Percentiles rank a stretch among this genome's conserved stretches.
Evolutionary conservation across 2,113 vertebrate genomes (phyloP).

Genomic region (human (Homo sapiens)): GRCh38 chr6:84567501-84568000

Average conservation of each 20-base stretch:
- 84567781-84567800: background rate
- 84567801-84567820: background rate
- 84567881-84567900: slow-evolving; percentile 15
- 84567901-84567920: background rate
- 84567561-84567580: background rate
- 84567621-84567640: background rate
- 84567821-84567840: background rate
- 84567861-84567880: background rate
- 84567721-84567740: background rate
- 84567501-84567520: background rate
- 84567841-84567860: background rate
- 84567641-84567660: background rate
- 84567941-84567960: background rate
- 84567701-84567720: background rate
- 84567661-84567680: background rate
- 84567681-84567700: background rate
- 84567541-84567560: background rate
- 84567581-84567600: background rate
- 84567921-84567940: background rate
- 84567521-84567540: background rate
- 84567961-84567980: background rate
- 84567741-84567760: background rate
- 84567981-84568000: background rate
- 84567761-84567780: background rate
- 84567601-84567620: too few relatives aligned